Conservation (phyloP, 2,888 invertebrate genomes). For the Ommatoiulus sabulosus region DNA sequence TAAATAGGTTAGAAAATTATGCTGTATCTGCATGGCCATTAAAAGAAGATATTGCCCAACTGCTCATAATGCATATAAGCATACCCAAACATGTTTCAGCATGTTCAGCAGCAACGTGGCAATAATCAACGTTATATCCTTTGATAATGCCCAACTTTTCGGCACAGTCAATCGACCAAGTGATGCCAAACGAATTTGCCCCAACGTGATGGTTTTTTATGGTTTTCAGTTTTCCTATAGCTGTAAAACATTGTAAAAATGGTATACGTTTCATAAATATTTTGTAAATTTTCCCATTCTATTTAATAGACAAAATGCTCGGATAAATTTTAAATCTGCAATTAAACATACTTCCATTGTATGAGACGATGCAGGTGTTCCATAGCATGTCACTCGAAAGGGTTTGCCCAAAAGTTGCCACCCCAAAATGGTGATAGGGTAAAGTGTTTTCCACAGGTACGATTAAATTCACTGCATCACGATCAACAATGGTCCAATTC, state of each 20-base stretch:
- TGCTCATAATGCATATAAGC: neutral
- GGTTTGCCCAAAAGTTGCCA: constrained; percentile 78
- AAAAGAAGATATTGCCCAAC: neutral
- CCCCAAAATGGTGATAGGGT: constrained; percentile 79
- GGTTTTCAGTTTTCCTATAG: constrained; percentile 73
- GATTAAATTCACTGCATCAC: constrained; percentile 71
- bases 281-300: too few relatives aligned
- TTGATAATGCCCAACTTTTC: constrained; percentile 78
- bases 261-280: too few relatives aligned
- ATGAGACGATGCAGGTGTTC: constrained; percentile 80
- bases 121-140: constrained; percentile 82
- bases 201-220: constrained; percentile 71
- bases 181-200: constrained; percentile 74
- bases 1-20: neutral
- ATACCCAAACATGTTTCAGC: constrained; percentile 55
- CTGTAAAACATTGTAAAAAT: constrained; percentile 61
- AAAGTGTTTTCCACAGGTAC: constrained; percentile 73
- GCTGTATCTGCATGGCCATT: too few relatives aligned
- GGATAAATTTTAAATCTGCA: neutral
- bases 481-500: constrained; percentile 73
- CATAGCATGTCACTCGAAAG: constrained; percentile 87
- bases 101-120: constrained; percentile 73
- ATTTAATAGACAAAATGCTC: neutral
- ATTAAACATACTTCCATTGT: constrained; percentile 66
- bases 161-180: constrained; percentile 83